Base-by-base conservation (phyloP, 2,888 invertebrate species). In the Meloe dianella region DNA sequence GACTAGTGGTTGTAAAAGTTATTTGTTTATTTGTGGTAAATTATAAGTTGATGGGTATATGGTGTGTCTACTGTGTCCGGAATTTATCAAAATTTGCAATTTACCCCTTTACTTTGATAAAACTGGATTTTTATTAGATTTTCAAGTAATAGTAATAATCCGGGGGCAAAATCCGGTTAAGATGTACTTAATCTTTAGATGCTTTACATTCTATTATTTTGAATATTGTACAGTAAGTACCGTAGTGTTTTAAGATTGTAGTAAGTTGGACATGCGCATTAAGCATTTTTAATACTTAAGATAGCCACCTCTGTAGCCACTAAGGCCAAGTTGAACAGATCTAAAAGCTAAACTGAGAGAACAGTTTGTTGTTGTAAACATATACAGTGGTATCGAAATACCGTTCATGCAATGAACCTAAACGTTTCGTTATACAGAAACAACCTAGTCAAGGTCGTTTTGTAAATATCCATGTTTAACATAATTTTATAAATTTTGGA, bases 401-500 rank as follows among this genome's bases (percentile, higher is more conserved):
- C 63, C 68, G 68, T 68, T 65, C 68, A 68, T 68, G 68, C 68
- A 64, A 69, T 66, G 69, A 69, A 66, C 69, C 69, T 61, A 66
- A 68, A 69, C 69, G 66, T 64, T 69, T 61, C 66, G 63, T 66
- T 66, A 57, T 59, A 65, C 65, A 65, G 65, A 68, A 70, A 73
- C 74, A 74, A 73, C 75, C 74, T 75, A 72, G 74, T 67, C 77
- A 78, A 78, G 78, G 78, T 74, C 78, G 78, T 77, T 75, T 70
- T 67, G 72, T 71, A 71, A 71, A 27, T 22, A 51, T n/a, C 54
- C 0, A 54, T 7, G 2, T 24, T 54, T 54, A 54, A 54, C 14
- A 54, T 12, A 12, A 5, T 54, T 27, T 7, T 6, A 27, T 14
- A 6, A 14, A 14, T 6, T 54, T 54, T 24, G 0, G 12, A 54